Percentiles rank a stretch among this genome's conserved stretches.
Conservation (phyloP, 2,888 invertebrate genomes). For the Eumerus sabulonum region DNA sequence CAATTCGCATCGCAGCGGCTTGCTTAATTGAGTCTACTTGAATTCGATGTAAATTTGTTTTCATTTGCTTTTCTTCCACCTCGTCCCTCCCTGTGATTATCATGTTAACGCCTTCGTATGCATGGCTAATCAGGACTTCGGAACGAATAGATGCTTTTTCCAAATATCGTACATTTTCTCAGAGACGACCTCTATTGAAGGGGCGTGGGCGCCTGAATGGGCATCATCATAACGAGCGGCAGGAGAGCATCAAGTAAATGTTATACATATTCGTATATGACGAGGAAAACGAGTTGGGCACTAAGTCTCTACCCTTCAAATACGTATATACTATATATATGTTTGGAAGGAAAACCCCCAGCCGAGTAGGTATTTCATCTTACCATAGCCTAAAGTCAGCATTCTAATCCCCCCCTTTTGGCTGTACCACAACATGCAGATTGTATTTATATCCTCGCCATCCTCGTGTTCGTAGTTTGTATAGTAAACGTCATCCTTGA, state of each 20-base stretch:
- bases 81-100: conserved; percentile 13
- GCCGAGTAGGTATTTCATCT: conserved; percentile 29
- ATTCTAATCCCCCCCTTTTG: no score
- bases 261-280: conserved; percentile 33
- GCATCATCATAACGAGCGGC: background rate
- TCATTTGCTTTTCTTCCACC: no score
- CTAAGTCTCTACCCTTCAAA: conserved; percentile 36
- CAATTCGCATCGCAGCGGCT: conserved; percentile 14
- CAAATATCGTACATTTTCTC: conserved; percentile 58
- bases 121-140: conserved; percentile 56
- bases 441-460: conserved; percentile 6
- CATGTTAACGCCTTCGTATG: conserved; percentile 39
- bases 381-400: conserved; percentile 15
- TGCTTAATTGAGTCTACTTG: conserved; percentile 44
- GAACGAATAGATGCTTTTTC: conserved; percentile 49
- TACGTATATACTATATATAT: no score
- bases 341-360: conserved; percentile 32
- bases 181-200: conserved; percentile 35
- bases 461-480: background rate
- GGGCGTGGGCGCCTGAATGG: conserved; percentile 6
- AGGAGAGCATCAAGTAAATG: background rate
- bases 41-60: no score
- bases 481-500: conserved; percentile 4
- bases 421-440: conserved; percentile 1
- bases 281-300: conserved; percentile 58